Conservation (phyloP, 2,888 invertebrate species). For the Augiades crinisus region DNA sequence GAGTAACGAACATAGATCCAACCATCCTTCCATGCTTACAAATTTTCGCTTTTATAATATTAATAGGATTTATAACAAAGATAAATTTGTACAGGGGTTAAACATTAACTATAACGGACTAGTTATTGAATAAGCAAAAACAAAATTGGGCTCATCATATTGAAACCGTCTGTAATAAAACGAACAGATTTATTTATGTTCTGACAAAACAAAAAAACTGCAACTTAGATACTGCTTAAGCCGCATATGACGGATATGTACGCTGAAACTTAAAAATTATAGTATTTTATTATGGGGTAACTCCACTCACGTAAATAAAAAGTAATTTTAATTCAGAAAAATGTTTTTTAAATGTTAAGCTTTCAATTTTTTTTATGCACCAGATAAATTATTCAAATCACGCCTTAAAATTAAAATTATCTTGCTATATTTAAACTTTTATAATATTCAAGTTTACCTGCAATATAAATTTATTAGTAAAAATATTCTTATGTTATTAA, state of each 20-base stretch:
- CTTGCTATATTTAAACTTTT: too few relatives aligned
- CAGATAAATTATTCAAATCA: too few relatives aligned
- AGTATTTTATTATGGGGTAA: constrained; percentile 10
- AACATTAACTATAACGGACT: not conserved
- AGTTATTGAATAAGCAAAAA: not conserved
- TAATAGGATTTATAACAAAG: too few relatives aligned
- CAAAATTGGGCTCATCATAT: not conserved
- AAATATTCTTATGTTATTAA: too few relatives aligned
- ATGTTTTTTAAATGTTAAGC: not conserved
- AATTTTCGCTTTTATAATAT: too few relatives aligned
- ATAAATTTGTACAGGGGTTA: not conserved
- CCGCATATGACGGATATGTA: constrained; percentile 5
- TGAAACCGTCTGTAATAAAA: not conserved
- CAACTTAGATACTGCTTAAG: not conserved
- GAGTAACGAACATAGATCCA: too few relatives aligned
- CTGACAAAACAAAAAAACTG: not conserved
- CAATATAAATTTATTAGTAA: too few relatives aligned
- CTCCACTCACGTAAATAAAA: not conserved
- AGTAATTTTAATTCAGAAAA: constrained; percentile 1
- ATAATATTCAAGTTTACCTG: too few relatives aligned
- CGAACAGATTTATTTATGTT: not conserved
- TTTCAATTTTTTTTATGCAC: too few relatives aligned
- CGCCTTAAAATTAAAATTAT: too few relatives aligned
- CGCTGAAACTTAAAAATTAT: constrained; percentile 5
- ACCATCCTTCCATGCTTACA: too few relatives aligned